phyloP scores from a whole-genome alignment of 2,113 vertebrate genomes.

The Pyxicephalus adspersus region DNA sequence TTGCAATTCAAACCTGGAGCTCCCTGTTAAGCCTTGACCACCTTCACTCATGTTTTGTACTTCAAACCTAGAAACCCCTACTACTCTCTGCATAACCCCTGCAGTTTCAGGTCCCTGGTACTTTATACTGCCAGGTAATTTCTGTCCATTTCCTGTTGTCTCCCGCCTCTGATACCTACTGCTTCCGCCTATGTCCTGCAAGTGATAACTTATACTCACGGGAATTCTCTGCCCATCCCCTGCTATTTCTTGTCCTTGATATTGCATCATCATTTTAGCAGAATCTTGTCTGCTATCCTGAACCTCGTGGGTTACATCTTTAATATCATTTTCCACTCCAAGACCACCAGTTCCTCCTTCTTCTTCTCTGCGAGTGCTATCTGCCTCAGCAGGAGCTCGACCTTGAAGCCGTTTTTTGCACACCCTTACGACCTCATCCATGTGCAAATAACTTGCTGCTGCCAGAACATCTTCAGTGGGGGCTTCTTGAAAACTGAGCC shows the following conservation, averaged over 20 bases:
- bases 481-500: conserved; percentile 78
- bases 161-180: conserved; percentile 28
- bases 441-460: conserved; percentile 92
- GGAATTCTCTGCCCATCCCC: conserved; percentile 6
- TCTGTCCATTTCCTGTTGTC: conserved; percentile 5
- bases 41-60: not conserved
- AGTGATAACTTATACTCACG: not conserved
- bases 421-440: conserved; percentile 94
- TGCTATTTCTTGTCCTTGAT: conserved; percentile 1
- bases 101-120: conserved; percentile 30
- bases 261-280: not conserved
- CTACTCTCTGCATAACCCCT: conserved; percentile 7
- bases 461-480: conserved; percentile 92
- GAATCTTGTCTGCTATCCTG: not conserved
- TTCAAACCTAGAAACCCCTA: conserved; percentile 5
- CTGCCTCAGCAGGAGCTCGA: conserved; percentile 83
- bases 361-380: conserved; percentile 91
- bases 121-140: conserved; percentile 11
- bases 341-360: conserved; percentile 52
- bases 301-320: not conserved
- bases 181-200: conserved; percentile 24
- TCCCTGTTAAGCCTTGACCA: conserved; percentile 14
- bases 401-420: conserved; percentile 88
- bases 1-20: conserved; percentile 34
- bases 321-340: not conserved